phyloP scores from a whole-genome alignment of 2,797 vertebrate species.

The Sebastiscus tertius region DNA sequence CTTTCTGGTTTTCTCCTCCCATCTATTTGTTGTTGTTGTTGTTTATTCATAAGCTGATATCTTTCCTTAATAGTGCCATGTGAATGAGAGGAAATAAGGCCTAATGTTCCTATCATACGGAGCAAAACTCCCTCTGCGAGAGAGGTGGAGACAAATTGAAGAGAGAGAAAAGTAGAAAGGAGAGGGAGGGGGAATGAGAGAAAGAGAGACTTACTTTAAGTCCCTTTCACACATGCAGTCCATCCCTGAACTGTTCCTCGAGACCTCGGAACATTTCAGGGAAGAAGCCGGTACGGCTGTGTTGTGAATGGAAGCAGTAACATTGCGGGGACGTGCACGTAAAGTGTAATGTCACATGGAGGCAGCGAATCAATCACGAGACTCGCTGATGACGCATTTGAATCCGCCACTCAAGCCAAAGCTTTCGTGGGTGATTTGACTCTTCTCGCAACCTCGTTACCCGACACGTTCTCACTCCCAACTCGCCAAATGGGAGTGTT shows the following conservation, averaged over 20 bases:
- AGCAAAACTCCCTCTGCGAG: slow-evolving; percentile 8
- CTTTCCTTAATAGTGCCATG: slow-evolving; percentile 84
- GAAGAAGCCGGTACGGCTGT: not conserved
- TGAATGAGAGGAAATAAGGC: slow-evolving; percentile 70
- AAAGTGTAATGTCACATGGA: not conserved
- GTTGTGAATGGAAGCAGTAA: not conserved
- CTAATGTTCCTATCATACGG: slow-evolving; percentile 56
- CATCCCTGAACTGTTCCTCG: not conserved
- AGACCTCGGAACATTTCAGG: not conserved
- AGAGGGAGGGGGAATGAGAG: not conserved
- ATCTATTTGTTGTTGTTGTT: slow-evolving; percentile 67
- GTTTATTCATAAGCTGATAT: slow-evolving; percentile 80
- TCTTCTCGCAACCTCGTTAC: too few relatives aligned
- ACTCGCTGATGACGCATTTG: too few relatives aligned
- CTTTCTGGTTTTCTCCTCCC: slow-evolving; percentile 48
- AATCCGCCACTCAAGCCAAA: too few relatives aligned
- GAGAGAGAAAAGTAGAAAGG: not conserved
- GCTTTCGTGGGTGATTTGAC: too few relatives aligned
- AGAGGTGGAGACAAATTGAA: not conserved
- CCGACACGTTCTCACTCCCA: too few relatives aligned
- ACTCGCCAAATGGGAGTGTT: too few relatives aligned
- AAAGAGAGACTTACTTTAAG: not conserved
- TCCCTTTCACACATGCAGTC: not conserved
- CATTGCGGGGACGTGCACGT: not conserved
- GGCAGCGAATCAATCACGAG: too few relatives aligned